Evolutionary conservation across 2,797 vertebrate genomes (phyloP), one percentile per base, ranked within the genome.

Genomic region (Serranus cabrilla): DNA sequence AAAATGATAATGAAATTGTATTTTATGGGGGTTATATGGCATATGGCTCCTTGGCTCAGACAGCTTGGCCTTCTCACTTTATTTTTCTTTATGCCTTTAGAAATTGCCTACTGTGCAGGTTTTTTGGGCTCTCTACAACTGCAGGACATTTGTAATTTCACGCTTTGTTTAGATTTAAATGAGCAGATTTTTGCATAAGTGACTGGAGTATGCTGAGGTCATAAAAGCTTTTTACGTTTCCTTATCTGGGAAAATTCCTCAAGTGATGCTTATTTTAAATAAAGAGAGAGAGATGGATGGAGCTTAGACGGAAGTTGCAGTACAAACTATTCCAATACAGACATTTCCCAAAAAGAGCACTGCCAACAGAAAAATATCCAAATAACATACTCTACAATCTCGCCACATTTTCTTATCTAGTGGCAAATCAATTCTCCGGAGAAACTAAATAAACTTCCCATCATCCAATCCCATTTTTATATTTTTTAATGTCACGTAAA

Each of bases 1-100:
- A 84, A 89, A 87, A 80, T 57, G 46, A 80, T 7, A 80, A 73
- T 78, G 8, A 73, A 84, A 81, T 11, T 50, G 52, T 76, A 25
- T 75, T 78, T 81, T 58, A 87, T 65, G 57, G 46, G 47, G 80
- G 56, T 86, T 71, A 64, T 25, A 20, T 23, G 65, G 59, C 58
- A 65, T 37, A 21, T 45, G 75, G 71, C 61, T 76, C 21, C 21
- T 69, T 66, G 61, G 63, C 77, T 79, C 78, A 50, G 12, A 34
- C 74, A 17, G 65, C 45, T 42, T 59, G 25, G 58, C 47, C 68
- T 11, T 63, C 25, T 51, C 11, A 78, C 66, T 40, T 17, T 59
- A 23, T 59, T 74, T 61, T 55, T 47, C 45, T 65, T 74, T 10
- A 47, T 59, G 31, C 13, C 42, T 62, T 62, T 2, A 50, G 34